Conservation (phyloP, 2,797 vertebrate genomes). For the Morelia viridis region DNA sequence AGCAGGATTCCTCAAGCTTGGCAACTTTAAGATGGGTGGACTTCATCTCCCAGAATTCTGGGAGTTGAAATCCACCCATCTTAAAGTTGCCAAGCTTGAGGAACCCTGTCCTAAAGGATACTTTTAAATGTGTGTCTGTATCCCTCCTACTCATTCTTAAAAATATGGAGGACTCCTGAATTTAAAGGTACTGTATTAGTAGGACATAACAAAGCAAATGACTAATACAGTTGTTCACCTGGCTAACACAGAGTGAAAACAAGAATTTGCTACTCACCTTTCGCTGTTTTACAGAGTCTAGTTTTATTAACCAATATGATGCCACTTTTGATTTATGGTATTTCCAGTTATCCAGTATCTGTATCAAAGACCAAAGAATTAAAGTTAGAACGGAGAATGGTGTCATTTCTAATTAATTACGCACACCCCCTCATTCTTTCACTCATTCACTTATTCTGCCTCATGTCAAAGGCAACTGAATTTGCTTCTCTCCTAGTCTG, state of each 20-base stretch:
- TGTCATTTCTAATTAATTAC: background rate
- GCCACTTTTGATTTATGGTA: constrained; percentile 97
- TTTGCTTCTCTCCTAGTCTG: background rate
- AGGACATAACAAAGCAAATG: background rate
- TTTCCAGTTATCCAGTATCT: constrained; percentile 98
- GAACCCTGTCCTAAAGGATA: no score
- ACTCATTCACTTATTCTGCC: background rate
- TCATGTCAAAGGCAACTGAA: background rate
- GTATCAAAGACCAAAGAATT: constrained; percentile 49
- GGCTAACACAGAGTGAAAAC: background rate
- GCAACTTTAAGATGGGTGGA: no score
- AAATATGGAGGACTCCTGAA: background rate
- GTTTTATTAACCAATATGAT: constrained; percentile 95
- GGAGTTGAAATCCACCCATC: no score
- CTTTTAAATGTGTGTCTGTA: background rate
- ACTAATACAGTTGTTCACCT: background rate
- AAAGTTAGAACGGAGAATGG: constrained; percentile 2
- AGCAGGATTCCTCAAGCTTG: no score
- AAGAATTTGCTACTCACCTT: constrained; percentile 79
- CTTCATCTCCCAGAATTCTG: no score
- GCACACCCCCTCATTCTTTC: background rate
- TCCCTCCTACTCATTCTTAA: background rate
- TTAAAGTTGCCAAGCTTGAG: no score
- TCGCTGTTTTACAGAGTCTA: constrained; percentile 93
- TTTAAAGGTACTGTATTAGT: background rate